Percentiles rank a stretch among this genome's conserved stretches.
phyloP scores from a whole-genome alignment of 1,140 invertebrate species.

The Heterodera schachtii region DNA sequence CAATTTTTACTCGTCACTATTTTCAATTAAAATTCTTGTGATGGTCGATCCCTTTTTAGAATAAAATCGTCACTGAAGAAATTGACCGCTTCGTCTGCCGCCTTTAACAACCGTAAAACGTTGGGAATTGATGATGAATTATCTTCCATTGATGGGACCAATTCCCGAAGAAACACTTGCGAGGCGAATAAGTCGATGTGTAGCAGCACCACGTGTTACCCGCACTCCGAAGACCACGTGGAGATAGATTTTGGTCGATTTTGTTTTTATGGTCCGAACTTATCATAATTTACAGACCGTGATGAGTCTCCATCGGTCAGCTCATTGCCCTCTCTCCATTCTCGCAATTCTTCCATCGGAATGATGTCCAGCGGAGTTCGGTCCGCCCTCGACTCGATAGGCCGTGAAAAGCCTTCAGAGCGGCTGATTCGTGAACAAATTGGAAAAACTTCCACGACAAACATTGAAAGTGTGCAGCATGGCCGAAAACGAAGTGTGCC shows the following conservation, averaged over 20 bases:
- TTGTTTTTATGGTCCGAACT: background rate
- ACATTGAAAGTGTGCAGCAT: background rate
- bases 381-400: constrained; percentile 30
- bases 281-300: constrained; percentile 28
- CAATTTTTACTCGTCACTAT: too few species aligned
- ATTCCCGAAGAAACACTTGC: constrained; percentile 31
- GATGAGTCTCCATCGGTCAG: constrained; percentile 29
- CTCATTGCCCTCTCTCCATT: constrained; percentile 36
- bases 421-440: background rate
- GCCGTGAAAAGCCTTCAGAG: background rate
- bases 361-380: constrained; percentile 34
- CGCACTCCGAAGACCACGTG: constrained; percentile 39
- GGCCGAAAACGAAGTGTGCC: constrained; percentile 29
- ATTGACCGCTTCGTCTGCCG: constrained; percentile 1
- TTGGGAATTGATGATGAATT: background rate
- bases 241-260: constrained; percentile 46
- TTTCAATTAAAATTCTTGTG: too few species aligned
- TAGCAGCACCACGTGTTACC: constrained; percentile 9
- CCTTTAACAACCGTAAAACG: background rate
- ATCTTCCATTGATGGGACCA: background rate
- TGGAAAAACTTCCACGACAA: background rate
- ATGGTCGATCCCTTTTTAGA: background rate
- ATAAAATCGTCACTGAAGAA: constrained; percentile 28
- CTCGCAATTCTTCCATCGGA: constrained; percentile 46
- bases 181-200: constrained; percentile 23